phyloP scores from a whole-genome alignment of 2,113 vertebrate genomes.

The Capreolus pygargus region DNA sequence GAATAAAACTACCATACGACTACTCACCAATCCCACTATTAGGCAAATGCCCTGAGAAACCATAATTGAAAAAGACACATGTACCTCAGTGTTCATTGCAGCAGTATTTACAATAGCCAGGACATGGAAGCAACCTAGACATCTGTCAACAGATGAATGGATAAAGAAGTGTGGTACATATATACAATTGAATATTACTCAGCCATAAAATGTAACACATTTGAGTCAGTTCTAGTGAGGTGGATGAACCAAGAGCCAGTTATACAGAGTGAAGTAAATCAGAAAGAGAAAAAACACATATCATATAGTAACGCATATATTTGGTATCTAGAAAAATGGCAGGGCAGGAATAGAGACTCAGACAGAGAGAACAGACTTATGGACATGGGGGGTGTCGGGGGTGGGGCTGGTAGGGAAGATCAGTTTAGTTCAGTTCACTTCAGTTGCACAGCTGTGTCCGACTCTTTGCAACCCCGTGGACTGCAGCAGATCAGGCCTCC shows the following conservation, averaged over 20 bases:
- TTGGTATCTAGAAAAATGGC: not conserved
- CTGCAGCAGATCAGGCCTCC: not conserved
- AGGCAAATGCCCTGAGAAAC: not conserved
- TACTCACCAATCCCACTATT: not conserved
- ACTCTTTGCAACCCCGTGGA: not conserved
- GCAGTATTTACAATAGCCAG: not conserved
- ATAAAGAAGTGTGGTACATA: not conserved
- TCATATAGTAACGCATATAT: not conserved
- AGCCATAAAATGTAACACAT: not conserved
- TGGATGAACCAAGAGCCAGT: not conserved
- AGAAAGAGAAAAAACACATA: not conserved
- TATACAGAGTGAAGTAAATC: not conserved
- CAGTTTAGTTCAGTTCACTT: not conserved
- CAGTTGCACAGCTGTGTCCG: rapidly evolving
- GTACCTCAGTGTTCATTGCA: not conserved
- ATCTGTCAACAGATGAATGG: not conserved
- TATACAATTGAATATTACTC: not conserved
- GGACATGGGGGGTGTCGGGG: rapidly evolving
- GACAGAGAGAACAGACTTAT: not conserved
- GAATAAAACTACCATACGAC: not conserved
- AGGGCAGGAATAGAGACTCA: not conserved
- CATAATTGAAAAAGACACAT: not conserved
- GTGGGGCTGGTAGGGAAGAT: not conserved
- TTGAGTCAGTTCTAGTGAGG: not conserved
- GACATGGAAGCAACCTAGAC: not conserved